Base-by-base conservation (phyloP, 2,113 vertebrate species). In the Hippocampus guttulatus region DNA sequence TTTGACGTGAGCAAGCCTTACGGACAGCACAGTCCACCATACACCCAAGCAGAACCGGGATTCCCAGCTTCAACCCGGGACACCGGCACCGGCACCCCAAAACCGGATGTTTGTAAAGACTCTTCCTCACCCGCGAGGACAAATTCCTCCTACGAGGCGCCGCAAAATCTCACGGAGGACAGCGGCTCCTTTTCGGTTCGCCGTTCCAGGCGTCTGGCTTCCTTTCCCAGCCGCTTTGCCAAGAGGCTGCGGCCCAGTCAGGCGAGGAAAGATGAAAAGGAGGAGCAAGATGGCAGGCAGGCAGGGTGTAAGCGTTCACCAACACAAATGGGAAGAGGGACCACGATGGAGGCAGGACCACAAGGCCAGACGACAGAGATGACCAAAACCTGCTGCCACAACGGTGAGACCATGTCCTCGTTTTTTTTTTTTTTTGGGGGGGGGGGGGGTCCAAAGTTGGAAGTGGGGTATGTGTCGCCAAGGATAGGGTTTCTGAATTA, bases 1-100 rank as follows among this genome's bases (percentile, higher is more conserved):
- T 95, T 93, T 0, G 97, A 98, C 0, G 97, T 99, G 74, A 97
- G 95, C 92, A 95, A 96, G 92, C 96, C 97, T 79, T 98, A 99
- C 91, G 92, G 93, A 87, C 91, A 96, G 91, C 93, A 94, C 89
- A 93, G 91, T 57, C 95, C 96, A 0, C 95, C 96, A 62, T 98
- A 99, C 0, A 81, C 92, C 1, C 90, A 89, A 64, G 40, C 12
- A 25, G 81, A 45, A 10, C 68, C 51, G 12, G 70, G 52, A 1
- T 8, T 51, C 3, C 61, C 71, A 30, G 47, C 71, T 12, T 51
- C 55, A 20, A 45, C 23, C 49, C 27, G 67, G 45, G 41, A 77
- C 10, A 52, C 70, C 69, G n/a, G 54, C 55, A 67, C 62, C 33
- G 57, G 21, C 75, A 64, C 70, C 60, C 47, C 70, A 8, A 67